Conservation (phyloP, 1,140 invertebrate species). For the Magallana gigas region DNA sequence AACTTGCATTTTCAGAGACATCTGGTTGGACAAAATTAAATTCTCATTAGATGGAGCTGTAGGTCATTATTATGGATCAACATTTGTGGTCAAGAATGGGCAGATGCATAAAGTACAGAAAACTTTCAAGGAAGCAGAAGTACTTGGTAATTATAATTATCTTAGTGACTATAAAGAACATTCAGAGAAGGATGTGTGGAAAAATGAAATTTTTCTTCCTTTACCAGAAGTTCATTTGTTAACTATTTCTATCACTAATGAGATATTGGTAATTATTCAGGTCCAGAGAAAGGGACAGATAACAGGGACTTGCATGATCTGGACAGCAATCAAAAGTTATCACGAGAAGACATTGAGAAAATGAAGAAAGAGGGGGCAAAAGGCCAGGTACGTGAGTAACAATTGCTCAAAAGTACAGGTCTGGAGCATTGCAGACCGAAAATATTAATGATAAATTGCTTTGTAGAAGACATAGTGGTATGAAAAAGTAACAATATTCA, state of each 20-base stretch:
- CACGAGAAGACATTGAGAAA: slow-evolving; percentile 89
- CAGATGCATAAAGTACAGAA: slow-evolving; percentile 79
- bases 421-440: too few relatives aligned
- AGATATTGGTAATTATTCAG: background rate
- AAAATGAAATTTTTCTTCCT: too few relatives aligned
- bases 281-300: slow-evolving; percentile 83
- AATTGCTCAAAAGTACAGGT: too few relatives aligned
- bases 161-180: too few relatives aligned
- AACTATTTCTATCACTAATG: too few relatives aligned
- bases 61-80: slow-evolving; percentile 87
- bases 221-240: too few relatives aligned
- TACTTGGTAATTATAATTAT: slow-evolving; percentile 63
- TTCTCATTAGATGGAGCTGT: slow-evolving; percentile 86
- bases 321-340: slow-evolving; percentile 90
- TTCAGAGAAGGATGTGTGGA: too few relatives aligned
- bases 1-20: slow-evolving; percentile 57
- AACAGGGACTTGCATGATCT: slow-evolving; percentile 92
- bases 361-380: slow-evolving; percentile 87
- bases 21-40: slow-evolving; percentile 78
- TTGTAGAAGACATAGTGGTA: too few relatives aligned
- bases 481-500: too few relatives aligned
- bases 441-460: too few relatives aligned
- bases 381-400: slow-evolving; percentile 82
- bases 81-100: slow-evolving; percentile 85
- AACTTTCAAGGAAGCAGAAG: slow-evolving; percentile 73